These are phyloP conservation scores for Stegophylla sp. DNA, from an alignment of 2,888 invertebrate species.

Conservation along the genomic window DNA sequence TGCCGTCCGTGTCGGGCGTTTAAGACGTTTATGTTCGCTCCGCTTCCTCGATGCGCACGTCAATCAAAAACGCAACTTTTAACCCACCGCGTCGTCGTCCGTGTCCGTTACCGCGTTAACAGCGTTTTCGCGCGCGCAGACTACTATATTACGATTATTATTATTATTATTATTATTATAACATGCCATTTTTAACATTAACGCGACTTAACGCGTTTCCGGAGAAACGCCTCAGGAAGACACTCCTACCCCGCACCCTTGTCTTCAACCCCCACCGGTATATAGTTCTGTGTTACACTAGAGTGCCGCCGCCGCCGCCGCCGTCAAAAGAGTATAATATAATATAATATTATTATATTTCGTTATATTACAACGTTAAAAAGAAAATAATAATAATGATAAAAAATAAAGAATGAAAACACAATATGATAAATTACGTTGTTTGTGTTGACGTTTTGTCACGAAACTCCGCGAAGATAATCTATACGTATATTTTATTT, in stretches of 20 bases:
- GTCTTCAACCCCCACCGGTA: neutral
- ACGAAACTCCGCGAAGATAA: neutral
- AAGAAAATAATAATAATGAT: neutral
- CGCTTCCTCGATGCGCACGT: conserved; percentile 47
- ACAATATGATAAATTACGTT: conserved; percentile 22
- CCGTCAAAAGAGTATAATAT: no score
- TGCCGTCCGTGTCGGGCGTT: neutral
- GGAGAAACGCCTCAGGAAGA: conserved; percentile 40
- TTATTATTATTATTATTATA: conserved; percentile 26
- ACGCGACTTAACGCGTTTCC: conserved; percentile 43
- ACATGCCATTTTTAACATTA: conserved; percentile 33
- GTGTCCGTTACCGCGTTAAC: neutral
- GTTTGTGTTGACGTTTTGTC: conserved; percentile 32
- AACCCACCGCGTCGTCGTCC: neutral
- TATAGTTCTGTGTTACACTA: neutral
- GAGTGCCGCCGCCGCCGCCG: neutral
- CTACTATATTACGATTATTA: no score
- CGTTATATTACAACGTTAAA: conserved; percentile 28
- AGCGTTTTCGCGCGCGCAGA: conserved; percentile 2
- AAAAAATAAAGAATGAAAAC: neutral
- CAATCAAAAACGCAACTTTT: conserved; percentile 51
- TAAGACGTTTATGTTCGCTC: conserved; percentile 40
- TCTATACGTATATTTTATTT: neutral
- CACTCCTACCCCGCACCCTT: neutral
- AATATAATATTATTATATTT: no score